Percentiles rank a stretch among this genome's conserved stretches.
Evolutionary conservation across 2,113 vertebrate species (phyloP).

Genomic region (Haemorhous mexicanus): DNA sequence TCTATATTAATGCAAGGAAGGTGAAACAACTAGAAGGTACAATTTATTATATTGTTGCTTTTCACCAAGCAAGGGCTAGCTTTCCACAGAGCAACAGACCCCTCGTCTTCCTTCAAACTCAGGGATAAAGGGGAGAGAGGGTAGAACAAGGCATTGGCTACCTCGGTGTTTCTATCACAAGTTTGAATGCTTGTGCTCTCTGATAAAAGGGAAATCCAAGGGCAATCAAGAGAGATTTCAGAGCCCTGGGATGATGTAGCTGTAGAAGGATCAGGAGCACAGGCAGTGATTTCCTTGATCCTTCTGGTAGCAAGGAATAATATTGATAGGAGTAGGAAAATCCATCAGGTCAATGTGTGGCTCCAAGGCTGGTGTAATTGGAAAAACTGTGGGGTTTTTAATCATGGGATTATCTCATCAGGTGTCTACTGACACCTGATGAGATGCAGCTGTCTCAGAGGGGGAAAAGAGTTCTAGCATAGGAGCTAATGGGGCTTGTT

Average conservation of each 20-base stretch:
- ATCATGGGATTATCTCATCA: neutral
- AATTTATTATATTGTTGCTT: neutral
- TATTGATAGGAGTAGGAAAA: neutral
- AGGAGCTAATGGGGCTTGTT: neutral
- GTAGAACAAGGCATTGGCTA: neutral
- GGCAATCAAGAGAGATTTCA: neutral
- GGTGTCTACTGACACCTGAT: neutral
- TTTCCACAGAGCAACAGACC: neutral
- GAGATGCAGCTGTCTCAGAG: neutral
- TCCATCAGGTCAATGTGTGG: neutral
- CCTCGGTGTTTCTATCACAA: neutral
- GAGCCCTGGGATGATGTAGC: neutral
- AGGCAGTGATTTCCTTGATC: neutral
- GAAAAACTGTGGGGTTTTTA: rapidly evolving
- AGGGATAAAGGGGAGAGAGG: neutral
- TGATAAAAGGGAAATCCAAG: neutral
- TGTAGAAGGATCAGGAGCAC: neutral
- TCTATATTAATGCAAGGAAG: neutral
- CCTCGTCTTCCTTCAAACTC: neutral
- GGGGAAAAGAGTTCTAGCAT: neutral
- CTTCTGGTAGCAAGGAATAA: neutral
- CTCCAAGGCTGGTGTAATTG: neutral
- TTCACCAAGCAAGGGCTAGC: neutral
- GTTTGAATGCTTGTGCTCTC: neutral
- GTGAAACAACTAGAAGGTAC: neutral